A percentile compares a stretch with the other conserved stretches of the same genome.
Conservation (phyloP, 2,888 invertebrate species). For the Chrysina gloriosa region DNA sequence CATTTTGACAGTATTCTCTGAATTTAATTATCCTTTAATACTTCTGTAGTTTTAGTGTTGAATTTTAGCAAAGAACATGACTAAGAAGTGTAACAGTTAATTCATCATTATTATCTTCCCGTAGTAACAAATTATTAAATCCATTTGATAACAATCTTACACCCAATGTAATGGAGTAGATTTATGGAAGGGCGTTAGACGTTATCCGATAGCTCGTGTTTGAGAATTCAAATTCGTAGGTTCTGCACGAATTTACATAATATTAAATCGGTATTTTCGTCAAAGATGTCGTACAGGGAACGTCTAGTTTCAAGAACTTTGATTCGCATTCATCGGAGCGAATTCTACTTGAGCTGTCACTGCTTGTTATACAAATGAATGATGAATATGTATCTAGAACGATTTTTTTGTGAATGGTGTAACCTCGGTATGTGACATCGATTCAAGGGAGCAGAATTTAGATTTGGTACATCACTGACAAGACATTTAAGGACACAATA, state of each 20-base stretch:
- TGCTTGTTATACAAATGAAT: constrained; percentile 24
- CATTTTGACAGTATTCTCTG: too few species aligned
- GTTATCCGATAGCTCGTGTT: background rate
- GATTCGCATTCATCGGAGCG: constrained; percentile 14
- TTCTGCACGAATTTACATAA: constrained; percentile 26
- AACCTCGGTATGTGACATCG: background rate
- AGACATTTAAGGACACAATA: background rate
- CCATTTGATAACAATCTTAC: background rate
- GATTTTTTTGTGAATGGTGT: constrained; percentile 5
- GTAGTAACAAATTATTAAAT: background rate
- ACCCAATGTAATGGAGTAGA: background rate
- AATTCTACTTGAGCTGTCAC: constrained; percentile 20
- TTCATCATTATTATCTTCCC: background rate
- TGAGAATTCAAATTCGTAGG: constrained; percentile 7
- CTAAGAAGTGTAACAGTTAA: background rate
- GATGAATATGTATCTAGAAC: constrained; percentile 23
- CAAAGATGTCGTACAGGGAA: constrained; percentile 9
- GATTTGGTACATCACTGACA: background rate
- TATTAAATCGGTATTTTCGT: constrained; percentile 21
- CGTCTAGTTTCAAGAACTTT: background rate
- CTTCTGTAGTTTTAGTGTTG: too few species aligned
- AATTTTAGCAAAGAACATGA: too few species aligned
- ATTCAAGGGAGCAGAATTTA: constrained; percentile 6
- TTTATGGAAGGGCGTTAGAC: background rate
- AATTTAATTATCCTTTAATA: too few species aligned